Base-by-base conservation (phyloP, 2,888 invertebrate genomes). In the Xestia c-nigrum region DNA sequence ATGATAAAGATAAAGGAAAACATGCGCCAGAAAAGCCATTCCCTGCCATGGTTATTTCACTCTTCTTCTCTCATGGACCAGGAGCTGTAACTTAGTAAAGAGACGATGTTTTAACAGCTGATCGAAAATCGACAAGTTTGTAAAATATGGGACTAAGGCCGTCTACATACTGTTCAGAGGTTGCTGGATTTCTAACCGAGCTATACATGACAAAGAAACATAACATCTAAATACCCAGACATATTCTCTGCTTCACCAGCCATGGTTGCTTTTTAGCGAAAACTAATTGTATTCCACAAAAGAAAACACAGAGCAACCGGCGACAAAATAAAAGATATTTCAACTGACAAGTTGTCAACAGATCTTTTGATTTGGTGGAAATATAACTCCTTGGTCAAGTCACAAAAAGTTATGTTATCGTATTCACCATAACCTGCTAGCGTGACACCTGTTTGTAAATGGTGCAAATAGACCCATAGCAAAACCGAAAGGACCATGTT, bases 191-290 rank as follows among this genome's bases (percentile, higher is more conserved):
- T 5, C 40, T 40, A 21, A 40, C 40, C 40, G 12, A 21, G n/a
- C 14, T 21, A 9, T 38, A 61, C 31, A 21, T 61, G 61, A 31
- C 38, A 63, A n/a, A 63, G 21, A 40, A 63, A 63, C 40, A 21
- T 63, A 63, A 63, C 40, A 21, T 63, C 38, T 5, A 21, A 38
- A 21, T n/a, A 63, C 38, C 71, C 38, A 16, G 43, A 31, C 4
- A 76, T 5, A 55, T 71, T 47, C 16, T 14, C 71, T 57, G 64
- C 64, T 72, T 84, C 80, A 12, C 82, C 85, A 50, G 85, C 74
- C 82, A 82, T 82, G 52, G 66, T 57, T 70, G n/a, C 7, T 40
- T 52, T 71, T 65, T 31, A 21, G 16, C 4, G 14, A 21, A 65
- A 38, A 52, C 31, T 21, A n/a, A 5, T 50, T 50, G 24, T 14